Base-by-base conservation (phyloP, 2,113 vertebrate species). In the Microcebus ravelobensis region DNA sequence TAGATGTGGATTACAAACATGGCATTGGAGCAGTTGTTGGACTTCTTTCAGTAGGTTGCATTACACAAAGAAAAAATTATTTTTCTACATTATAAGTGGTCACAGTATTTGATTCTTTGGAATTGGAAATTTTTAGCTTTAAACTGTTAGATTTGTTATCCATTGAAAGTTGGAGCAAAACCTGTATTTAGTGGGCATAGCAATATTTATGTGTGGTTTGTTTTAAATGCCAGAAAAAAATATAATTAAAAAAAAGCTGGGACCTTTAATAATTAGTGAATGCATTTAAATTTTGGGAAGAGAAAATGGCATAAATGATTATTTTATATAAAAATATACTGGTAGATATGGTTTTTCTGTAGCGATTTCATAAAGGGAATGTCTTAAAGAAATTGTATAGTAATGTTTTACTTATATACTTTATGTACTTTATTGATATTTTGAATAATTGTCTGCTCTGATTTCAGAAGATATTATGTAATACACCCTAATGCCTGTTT, bases 191-290 rank as follows among this genome's bases (percentile, higher is more conserved):
- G n/a, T 93, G 52, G 48, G 42, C 5, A 39, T 87, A 90, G 70
- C 74, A 71, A 36, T 96, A 63, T 93, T 92, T 96, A 73, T 95
- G 23, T 50, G 15, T 80, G 76, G 5, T 36, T 90, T 95, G 25
- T 70, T 93, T 91, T 80, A 52, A 96, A 87, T 93, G 23, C 34
- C 15, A 71, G 29, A 89, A 70, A 79, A 59, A 89, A 74, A 86
- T 79, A 1, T 59, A 86, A 48, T 85, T 31, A 68, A 63, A 63
- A 79, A 84, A 86, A 94, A 89, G 17, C 23, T 36, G 2, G 84
- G 55, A 70, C 20, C 17, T 95, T 96, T 61, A 86, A 25, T 95
- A 93, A 84, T 97, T 95, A 82, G 25, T 87, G 55, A 97, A 77
- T 71, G 6, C 29, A 93, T 90, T 94, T 92, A 88, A 63, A 82